Evolutionary conservation across 2,113 vertebrate genomes (phyloP).

Genomic region (Pelvicachromis taeniatus): DNA sequence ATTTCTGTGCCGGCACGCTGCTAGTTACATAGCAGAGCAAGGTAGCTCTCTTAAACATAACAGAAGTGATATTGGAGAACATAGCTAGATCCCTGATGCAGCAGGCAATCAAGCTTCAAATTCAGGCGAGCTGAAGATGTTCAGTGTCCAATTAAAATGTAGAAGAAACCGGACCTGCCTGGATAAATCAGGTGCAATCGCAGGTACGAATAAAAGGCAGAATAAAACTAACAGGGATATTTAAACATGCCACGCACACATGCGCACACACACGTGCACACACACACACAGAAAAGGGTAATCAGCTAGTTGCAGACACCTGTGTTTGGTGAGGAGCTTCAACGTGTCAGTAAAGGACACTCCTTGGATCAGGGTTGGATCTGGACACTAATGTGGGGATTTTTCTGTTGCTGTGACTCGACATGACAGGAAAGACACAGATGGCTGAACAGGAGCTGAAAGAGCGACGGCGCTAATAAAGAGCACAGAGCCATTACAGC

Average conservation of each 20-base stretch:
- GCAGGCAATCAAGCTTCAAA: background rate
- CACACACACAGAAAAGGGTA: background rate
- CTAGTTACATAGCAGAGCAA: background rate
- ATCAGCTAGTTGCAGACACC: background rate
- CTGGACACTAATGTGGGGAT: background rate
- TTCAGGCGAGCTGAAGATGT: too few species aligned
- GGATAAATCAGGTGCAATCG: background rate
- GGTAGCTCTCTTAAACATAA: background rate
- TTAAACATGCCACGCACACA: background rate
- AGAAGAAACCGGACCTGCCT: background rate
- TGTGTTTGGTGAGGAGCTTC: background rate
- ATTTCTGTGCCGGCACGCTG: accelerated
- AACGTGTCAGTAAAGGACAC: background rate
- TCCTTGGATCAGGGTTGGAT: background rate
- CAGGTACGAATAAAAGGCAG: background rate
- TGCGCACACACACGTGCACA: background rate
- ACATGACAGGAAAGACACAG: constrained; percentile 2
- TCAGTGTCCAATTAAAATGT: background rate
- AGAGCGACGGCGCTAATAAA: background rate
- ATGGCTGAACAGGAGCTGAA: background rate
- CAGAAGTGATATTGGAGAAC: background rate
- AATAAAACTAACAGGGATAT: background rate
- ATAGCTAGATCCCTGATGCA: accelerated
- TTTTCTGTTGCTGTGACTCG: background rate
- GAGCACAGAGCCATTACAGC: background rate